Evolutionary conservation across 2,888 invertebrate genomes (phyloP).

Genomic region (Tyria jacobaeae): DNA sequence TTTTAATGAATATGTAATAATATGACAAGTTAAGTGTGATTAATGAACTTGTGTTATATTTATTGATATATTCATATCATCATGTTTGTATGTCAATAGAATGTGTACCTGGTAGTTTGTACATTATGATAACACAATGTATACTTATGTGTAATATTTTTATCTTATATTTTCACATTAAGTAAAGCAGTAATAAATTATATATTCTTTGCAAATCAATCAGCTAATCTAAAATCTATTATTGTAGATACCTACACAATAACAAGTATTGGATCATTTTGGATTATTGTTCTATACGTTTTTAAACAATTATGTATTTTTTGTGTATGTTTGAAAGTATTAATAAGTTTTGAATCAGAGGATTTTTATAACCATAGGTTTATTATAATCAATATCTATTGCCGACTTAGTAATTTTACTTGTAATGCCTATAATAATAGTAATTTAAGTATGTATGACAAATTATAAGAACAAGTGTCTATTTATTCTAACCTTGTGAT

Average conservation of each 20-base stretch:
- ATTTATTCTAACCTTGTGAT: conserved; percentile 41
- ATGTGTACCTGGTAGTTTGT: neutral
- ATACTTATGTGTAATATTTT: neutral
- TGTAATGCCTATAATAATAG: conserved; percentile 28
- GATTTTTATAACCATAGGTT: too few relatives aligned
- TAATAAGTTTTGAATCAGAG: too few relatives aligned
- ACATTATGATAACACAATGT: neutral
- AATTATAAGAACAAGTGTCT: conserved; percentile 39
- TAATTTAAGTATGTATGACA: conserved; percentile 36
- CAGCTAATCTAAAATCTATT: too few relatives aligned
- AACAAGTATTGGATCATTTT: too few relatives aligned
- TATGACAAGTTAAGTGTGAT: neutral
- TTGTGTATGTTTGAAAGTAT: too few relatives aligned
- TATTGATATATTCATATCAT: neutral
- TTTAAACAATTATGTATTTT: too few relatives aligned
- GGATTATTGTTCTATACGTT: too few relatives aligned
- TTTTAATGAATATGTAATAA: too few relatives aligned
- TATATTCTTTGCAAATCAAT: too few relatives aligned
- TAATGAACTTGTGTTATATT: neutral
- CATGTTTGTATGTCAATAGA: neutral
- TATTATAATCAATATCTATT: conserved; percentile 2
- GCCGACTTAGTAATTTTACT: neutral
- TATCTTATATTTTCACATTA: too few relatives aligned
- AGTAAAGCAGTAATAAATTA: too few relatives aligned
- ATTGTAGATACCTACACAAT: too few relatives aligned